A percentile compares a stretch with the other conserved stretches of the same genome.
These are phyloP conservation scores for Phortica variegata DNA, from an alignment of 1,140 invertebrate species.

Conservation along the genomic window DNA sequence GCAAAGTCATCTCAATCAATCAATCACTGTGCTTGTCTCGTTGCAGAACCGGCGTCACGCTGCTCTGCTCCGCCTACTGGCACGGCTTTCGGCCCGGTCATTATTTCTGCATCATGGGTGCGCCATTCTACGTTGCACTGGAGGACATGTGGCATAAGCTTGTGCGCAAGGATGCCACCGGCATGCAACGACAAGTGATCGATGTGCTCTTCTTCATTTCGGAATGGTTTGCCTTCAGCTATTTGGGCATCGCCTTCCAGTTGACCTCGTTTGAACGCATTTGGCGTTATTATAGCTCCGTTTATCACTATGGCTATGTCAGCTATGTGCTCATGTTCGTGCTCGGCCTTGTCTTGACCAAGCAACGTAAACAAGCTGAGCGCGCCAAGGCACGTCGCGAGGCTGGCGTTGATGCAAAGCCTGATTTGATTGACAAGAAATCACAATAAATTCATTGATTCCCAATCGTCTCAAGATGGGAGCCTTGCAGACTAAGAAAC, in stretches of 20 bases:
- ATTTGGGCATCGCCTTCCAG: conserved; percentile 84
- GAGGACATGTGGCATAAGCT: conserved; percentile 81
- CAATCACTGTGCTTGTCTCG: no score
- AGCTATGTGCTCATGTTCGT: conserved; percentile 59
- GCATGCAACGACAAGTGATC: conserved; percentile 61
- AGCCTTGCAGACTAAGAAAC: no score
- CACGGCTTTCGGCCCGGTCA: conserved; percentile 92
- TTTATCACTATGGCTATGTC: conserved; percentile 74
- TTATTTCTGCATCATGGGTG: conserved; percentile 87
- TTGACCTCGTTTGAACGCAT: conserved; percentile 74
- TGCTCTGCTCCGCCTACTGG: conserved; percentile 88
- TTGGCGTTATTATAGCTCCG: conserved; percentile 76
- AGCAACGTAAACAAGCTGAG: conserved; percentile 30
- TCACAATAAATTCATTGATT: no score
- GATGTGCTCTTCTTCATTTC: conserved; percentile 75
- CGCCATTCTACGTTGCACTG: conserved; percentile 79
- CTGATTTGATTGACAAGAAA: no score
- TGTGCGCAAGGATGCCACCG: conserved; percentile 64
- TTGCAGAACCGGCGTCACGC: conserved; percentile 71
- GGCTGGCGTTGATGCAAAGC: no score
- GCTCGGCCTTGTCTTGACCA: conserved; percentile 53
- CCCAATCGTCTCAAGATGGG: no score
- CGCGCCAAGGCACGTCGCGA: no score
- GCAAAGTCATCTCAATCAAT: no score
- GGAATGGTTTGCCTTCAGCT: conserved; percentile 84